Conservation (phyloP, 2,797 vertebrate genomes). For the Phrynocephalus forsythii region DNA sequence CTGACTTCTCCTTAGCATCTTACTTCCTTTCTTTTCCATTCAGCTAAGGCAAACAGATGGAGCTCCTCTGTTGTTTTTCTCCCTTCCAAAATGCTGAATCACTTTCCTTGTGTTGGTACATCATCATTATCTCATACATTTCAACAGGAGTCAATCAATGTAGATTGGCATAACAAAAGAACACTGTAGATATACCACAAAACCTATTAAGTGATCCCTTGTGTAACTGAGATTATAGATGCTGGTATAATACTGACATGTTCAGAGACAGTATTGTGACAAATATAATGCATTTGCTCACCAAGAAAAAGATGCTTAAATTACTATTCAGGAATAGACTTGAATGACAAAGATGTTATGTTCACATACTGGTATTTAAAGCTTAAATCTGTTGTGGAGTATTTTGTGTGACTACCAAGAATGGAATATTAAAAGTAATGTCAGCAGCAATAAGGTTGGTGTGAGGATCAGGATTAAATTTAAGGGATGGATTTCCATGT, state of each 20-base stretch:
- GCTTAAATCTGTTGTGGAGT: no score
- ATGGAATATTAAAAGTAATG: no score
- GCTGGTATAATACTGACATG: background rate
- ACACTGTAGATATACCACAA: background rate
- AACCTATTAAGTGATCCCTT: background rate
- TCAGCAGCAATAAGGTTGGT: no score
- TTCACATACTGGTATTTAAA: no score
- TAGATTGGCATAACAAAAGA: background rate
- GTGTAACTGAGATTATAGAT: background rate
- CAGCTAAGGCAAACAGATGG: background rate
- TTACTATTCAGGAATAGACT: background rate
- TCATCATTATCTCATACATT: background rate
- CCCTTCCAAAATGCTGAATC: background rate
- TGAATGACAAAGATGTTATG: background rate
- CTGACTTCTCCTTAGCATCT: background rate
- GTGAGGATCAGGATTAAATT: no score
- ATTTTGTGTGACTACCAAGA: no score
- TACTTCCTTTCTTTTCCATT: background rate
- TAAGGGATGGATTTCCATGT: no score
- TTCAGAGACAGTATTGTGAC: background rate
- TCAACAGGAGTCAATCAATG: background rate
- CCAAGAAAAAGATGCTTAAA: background rate
- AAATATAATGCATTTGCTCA: background rate
- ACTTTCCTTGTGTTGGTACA: background rate
- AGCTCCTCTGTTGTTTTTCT: background rate